Base-by-base conservation (phyloP, 2,113 vertebrate species). In the Trogon melanurus region DNA sequence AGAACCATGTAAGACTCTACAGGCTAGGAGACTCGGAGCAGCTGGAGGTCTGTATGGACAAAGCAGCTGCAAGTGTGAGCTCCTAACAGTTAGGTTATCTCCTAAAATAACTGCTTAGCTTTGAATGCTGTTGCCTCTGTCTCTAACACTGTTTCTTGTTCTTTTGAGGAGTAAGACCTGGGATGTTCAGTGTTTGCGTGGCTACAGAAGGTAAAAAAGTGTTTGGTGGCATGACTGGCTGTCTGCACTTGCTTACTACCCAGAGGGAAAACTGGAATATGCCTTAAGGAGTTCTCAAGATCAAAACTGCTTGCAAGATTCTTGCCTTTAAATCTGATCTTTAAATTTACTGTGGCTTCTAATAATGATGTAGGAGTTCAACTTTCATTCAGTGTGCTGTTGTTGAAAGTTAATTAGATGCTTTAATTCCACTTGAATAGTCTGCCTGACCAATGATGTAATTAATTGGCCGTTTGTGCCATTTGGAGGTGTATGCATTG, bases 361-460 rank as follows among this genome's bases (percentile, higher is more conserved):
- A 88, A 54, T 94, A 80, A 86, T 38, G 67, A 51, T 85, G 50
- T 51, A 44, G 88, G 58, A 73, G n/a, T 88, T 91, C 54, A 93
- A 19, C 69, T 88, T 91, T 70, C 38, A 60, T 67, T 91, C 60
- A 64, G 60, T 45, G 36, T 86, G 44, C 57, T 93, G 72, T 74
- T 89, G 76, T 64, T 90, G 76, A 64, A 92, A 88, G 83, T 80
- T 84, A 76, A 88, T 93, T 93, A 92, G 86, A 91, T 88, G 34
- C 53, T 86, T 93, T 92, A 92, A 92, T 95, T 86, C 57, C 80
- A 64, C 60, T 94, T 88, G 69, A 95, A 79, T 91, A 87, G 32
- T 34, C 69, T 92, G 57, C 50, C 57, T 92, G 79, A 86, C 89
- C 86, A 92, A 48, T 86, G 69, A 48, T 86, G 32, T n/a, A 86